Conservation (phyloP, 2,888 invertebrate genomes). For the Ceramica pisi region DNA sequence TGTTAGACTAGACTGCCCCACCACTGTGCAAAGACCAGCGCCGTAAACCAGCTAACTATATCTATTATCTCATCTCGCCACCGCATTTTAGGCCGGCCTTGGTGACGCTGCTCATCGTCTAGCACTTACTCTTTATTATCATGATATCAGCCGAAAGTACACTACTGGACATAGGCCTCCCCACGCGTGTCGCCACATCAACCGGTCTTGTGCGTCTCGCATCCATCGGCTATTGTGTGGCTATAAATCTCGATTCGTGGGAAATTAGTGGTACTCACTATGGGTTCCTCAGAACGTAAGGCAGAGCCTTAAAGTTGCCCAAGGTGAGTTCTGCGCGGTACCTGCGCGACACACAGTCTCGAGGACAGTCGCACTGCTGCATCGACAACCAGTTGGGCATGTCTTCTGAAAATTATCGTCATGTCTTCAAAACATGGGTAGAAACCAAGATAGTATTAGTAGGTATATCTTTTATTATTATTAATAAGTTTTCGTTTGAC, state of each 20-base stretch:
- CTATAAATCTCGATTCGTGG: background rate
- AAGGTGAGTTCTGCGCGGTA: constrained; percentile 74
- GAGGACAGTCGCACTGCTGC: constrained; percentile 76
- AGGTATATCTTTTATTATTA: no score
- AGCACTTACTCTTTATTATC: background rate
- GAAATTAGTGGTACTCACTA: constrained; percentile 73
- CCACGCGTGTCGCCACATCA: no score
- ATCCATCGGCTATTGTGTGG: background rate
- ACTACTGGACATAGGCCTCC: no score
- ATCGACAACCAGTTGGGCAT: constrained; percentile 67
- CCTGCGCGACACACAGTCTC: constrained; percentile 80
- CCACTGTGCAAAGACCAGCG: no score
- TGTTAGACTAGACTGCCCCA: no score
- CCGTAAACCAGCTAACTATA: no score
- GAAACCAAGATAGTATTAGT: no score
- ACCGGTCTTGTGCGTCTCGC: no score
- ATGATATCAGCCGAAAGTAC: no score
- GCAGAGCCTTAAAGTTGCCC: constrained; percentile 78
- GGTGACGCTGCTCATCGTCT: background rate
- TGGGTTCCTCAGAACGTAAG: constrained; percentile 67
- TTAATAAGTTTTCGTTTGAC: no score
- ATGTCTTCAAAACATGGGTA: background rate
- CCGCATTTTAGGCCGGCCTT: no score
- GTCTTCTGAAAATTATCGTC: constrained; percentile 63
- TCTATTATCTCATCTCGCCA: no score